Base-by-base conservation (phyloP, 2,797 vertebrate species). In the Acrossocheilus fasciatus region DNA sequence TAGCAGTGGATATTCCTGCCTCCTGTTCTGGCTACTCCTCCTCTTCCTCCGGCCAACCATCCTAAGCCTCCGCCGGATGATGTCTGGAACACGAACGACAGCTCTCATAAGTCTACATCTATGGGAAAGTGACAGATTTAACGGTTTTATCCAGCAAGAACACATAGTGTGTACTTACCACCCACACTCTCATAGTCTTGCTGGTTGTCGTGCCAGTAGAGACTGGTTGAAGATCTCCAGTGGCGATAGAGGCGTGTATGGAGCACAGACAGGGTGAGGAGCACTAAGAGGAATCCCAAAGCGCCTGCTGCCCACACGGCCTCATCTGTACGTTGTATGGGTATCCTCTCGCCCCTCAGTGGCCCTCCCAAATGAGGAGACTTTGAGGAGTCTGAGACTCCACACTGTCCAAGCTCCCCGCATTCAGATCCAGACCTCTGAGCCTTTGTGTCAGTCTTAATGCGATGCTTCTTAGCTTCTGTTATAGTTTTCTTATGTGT, bases 291-390 rank as follows among this genome's bases (percentile, higher is more conserved):
- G 91, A 97, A 97, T 14, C 96, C 96, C 69, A 98, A 91, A 0
- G 97, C 96, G 0, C 95, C 96, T 1, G 97, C 97, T 0, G 97
- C 97, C 97, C 97, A 98, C 78, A 95, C 93, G 0, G 97, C 97
- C 87, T 98, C 97, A 6, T 97, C 95, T 0, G 96, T 96, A 82
- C 95, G 96, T 0, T 92, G 95, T 3, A 95, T 96, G 62, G 92
- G 94, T 0, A 87, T 91, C 75, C 90, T 43, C 7, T 75, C 50
- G 2, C 81, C 88, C 83, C 3, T 86, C 23, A 72, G 23, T 11
- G 89, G 4, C 12, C 66, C 6, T 12, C 78, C 50, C 34, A 85
- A 47, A 17, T 45, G 45, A 11, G 86, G 57, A 77, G 39, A 79
- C 0, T 54, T 36, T 9, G 68, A 83, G 76, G 68, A 83, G 76